These are phyloP conservation scores for Crotalus tigris DNA, from an alignment of 2,113 vertebrate genomes.

Conservation along the genomic window DNA sequence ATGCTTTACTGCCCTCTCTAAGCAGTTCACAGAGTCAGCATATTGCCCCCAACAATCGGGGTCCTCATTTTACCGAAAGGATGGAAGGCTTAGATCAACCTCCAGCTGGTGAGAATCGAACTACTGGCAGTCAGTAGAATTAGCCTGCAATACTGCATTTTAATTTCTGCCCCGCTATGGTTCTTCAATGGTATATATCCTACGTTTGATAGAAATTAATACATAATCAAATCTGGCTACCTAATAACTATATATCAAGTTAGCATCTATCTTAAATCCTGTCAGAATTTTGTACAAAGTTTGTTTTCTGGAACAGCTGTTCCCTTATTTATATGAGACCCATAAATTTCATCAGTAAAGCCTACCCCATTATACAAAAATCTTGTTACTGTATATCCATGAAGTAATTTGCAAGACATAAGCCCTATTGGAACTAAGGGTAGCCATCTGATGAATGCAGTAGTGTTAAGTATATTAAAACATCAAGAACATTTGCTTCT, in stretches of 20 bases:
- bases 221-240: neutral
- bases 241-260: neutral
- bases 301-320: neutral
- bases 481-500: neutral
- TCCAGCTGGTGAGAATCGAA: too few species aligned
- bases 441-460: neutral
- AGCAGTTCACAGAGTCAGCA: too few species aligned
- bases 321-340: neutral
- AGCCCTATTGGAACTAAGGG: neutral
- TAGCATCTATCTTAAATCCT: neutral
- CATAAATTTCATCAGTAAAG: neutral
- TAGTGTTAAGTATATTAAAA: neutral
- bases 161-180: too few species aligned
- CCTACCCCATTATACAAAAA: neutral
- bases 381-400: neutral
- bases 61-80: too few species aligned
- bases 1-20: too few species aligned
- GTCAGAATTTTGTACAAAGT: too few species aligned
- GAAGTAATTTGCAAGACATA: neutral
- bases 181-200: neutral
- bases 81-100: too few species aligned
- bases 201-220: neutral
- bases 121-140: too few species aligned
- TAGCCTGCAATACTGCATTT: too few species aligned
- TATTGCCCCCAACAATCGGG: too few species aligned